Evolutionary conservation across 2,888 invertebrate genomes (phyloP), one percentile per base, ranked within the genome.

Genomic region (Pyrgus malvae): DNA sequence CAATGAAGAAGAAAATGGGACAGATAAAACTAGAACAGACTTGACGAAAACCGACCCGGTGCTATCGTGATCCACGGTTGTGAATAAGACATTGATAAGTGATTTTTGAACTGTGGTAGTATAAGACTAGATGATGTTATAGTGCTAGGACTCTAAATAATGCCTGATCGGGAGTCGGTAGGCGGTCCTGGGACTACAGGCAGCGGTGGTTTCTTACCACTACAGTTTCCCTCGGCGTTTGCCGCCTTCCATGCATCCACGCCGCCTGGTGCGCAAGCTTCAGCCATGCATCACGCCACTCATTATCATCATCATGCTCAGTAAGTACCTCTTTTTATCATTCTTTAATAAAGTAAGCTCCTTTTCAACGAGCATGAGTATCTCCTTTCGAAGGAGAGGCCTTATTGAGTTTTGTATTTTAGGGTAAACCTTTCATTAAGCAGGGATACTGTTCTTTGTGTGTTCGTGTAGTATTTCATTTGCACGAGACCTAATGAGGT

Each of bases 181-280:
- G 92, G 91, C 55, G 91, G 90, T 61, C 89, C 91, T 58, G 91
- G 91, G 70, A 91, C 88, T 71, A 83, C 91, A 67, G 91, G 91
- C 61, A 78, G 92, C 77, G 77, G 90, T 80, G 76, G 91, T 78
- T 92, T 92, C 80, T 77, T 92, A 82, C 91, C 91, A 67, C 82
- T 91, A 65, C 91, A 91, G 77, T 91, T 91, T 69, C 91, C 91
- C 41, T 91, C 91, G 64, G 92, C 91, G 50, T 92, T 91, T 67
- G 92, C 92, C 56, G 92, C 92, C 35, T 92, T 92, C 77, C 91
- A 94, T 74, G 93, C 92, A 64, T 92, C 91, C 16, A 80, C 92
- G 89, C 81, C 91, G 86, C 85, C 92, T 72, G 89, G 94, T 67
- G 87, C 92, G 85, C 80, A 74, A 25, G 78, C 91, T 84, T 78